Base-by-base conservation (phyloP, 1,140 invertebrate genomes). In the Polypedilum vanderplanki region DNA sequence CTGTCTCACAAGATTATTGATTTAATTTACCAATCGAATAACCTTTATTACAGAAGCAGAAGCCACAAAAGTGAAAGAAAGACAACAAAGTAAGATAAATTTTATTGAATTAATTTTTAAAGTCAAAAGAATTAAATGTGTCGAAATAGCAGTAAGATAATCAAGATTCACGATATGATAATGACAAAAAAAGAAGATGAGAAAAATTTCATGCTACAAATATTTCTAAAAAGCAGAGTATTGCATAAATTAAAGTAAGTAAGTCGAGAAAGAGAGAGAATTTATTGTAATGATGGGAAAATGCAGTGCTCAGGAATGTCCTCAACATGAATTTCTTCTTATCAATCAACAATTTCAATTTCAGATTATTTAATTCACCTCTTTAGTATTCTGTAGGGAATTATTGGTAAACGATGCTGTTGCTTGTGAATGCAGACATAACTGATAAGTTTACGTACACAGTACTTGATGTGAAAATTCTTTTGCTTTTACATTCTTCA, bases 341-440 rank as follows among this genome's bases (percentile, higher is more conserved):
- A 18, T 70, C 65, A 70, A 18, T 70, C 65, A 18, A n/a, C 65
- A n/a, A 22, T 70, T 22, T n/a, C 65, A 33, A 33, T 33, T 33
- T 8, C n/a, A 70, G 65, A 70, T 70, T 70, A 70, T 20, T 20
- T 20, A 70, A 70, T 70, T 70, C 65, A 70, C 15, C 65, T 70
- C 18, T 70, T 70, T 70, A 70, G 65, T 70, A 70, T 70, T 70
- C 65, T 70, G 17, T 9, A 70, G 65, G 65, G 65, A 70, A 70
- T 70, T 70, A 70, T 70, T 70, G 65, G 65, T 22, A 70, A 70
- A 70, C 65, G 65, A 70, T 70, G 17, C 20, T 70, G 17, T 7
- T 22, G 18, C 65, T 15, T 70, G 65, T 70, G 17, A n/a, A 22
- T 70, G 15, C 65, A 70, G 8, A 70, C 9, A 70, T 20, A 70